A percentile compares a stretch with the other conserved stretches of the same genome.
Conservation (phyloP, 2,888 invertebrate species). For the Pseudococcus viburni region DNA sequence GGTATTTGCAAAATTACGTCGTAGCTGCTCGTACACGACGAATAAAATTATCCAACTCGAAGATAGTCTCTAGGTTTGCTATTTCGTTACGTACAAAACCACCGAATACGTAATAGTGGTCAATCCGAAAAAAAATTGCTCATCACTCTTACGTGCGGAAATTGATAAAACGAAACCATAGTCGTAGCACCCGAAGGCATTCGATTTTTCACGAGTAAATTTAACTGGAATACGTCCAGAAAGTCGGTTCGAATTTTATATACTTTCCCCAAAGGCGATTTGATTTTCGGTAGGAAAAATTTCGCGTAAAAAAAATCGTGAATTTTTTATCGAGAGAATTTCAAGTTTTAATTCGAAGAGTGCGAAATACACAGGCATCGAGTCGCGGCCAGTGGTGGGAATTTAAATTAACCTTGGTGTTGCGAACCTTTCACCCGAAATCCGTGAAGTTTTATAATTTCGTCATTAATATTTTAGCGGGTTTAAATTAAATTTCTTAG, state of each 20-base stretch:
- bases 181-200: background rate
- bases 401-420: slow-evolving; percentile 37
- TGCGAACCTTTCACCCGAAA: slow-evolving; percentile 6
- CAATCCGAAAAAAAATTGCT: background rate
- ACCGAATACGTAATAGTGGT: background rate
- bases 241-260: background rate
- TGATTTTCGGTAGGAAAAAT: background rate
- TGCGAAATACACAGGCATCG: background rate
- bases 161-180: background rate
- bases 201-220: background rate
- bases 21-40: background rate
- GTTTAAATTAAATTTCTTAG: slow-evolving; percentile 30
- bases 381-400: background rate
- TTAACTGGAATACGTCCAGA: slow-evolving; percentile 6
- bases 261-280: background rate
- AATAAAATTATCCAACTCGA: background rate
- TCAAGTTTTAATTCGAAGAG: slow-evolving; percentile 22
- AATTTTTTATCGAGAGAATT: background rate
- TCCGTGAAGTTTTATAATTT: slow-evolving; percentile 44
- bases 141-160: background rate
- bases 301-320: background rate
- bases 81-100: background rate
- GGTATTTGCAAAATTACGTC: slow-evolving; percentile 1
- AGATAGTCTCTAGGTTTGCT: background rate
- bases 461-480: slow-evolving; percentile 50